Base-by-base conservation (phyloP, 2,113 vertebrate species). In the Brachypodius melanocephalos region DNA sequence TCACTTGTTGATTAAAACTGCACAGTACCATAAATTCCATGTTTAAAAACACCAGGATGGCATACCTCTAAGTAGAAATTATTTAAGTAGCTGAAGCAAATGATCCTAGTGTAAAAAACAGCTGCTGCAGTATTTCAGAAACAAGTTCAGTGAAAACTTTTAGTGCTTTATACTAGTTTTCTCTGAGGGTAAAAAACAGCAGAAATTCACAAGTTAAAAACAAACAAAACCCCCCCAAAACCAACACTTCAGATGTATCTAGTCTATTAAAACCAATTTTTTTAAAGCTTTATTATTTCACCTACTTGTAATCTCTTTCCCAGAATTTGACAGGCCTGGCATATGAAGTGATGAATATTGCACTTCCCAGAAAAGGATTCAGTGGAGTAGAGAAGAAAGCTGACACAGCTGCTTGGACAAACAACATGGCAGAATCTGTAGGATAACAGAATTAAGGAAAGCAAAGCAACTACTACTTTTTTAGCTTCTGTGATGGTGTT, bases 291-390 rank as follows among this genome's bases (percentile, higher is more conserved):
- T 42, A 63, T 88, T 59, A 40, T 77, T 93, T 88, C 94, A 97
- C 98, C 91, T 97, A 99, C 98, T 99, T 99, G 96, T 99, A 99
- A 89, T 99, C 98, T 98, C 98, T 98, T 92, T 99, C 98, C 98
- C 98, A 99, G 97, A 99, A 99, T 88, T 98, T 99, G 94, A 99
- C 98, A 66, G 98, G 98, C 71, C 98, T 97, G n/a, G 98, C 98
- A 18, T 99, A 99, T 17, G 98, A 99, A 89, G 98, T 98, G 97
- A 99, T 98, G 88, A 99, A 99, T 96, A 99, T 99, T 96, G 98
- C 98, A 96, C 98, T 99, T 93, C 98, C 98, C 95, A 99, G 96
- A 88, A 99, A 99, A 36, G 98, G 98, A 93, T 98, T 99, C 28
- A 99, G 89, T 16, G 98, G 98, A 40, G 98, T 98, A 84, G 98